phyloP scores from a whole-genome alignment of 2,113 vertebrate genomes.

The Orthochromis malagaraziensis region DNA sequence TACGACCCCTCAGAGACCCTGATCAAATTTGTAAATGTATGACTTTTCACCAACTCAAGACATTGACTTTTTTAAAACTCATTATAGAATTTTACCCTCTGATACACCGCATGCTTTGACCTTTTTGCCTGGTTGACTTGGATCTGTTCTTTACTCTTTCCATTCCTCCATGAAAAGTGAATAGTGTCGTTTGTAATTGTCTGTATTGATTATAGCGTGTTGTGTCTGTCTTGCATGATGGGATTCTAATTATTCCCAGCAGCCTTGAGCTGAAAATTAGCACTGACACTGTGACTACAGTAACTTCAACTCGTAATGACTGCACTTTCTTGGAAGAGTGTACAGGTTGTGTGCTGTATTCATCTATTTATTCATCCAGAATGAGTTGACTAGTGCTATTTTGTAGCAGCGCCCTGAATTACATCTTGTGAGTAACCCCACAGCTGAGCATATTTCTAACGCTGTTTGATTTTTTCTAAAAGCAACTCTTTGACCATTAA shows the following conservation, averaged over 20 bases:
- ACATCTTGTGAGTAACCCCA: not conserved
- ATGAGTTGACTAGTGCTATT: not conserved
- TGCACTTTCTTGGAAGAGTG: not conserved
- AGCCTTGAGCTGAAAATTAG: constrained; percentile 7
- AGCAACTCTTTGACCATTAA: not conserved
- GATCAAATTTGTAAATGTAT: not conserved
- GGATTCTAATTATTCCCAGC: constrained; percentile 5
- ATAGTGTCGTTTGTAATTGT: not conserved
- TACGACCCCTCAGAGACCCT: not conserved
- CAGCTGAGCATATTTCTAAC: not conserved
- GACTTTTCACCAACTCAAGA: not conserved
- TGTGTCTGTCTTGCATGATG: not conserved
- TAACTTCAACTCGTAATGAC: not conserved
- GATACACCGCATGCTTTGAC: not conserved
- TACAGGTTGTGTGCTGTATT: not conserved
- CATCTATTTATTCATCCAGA: not conserved
- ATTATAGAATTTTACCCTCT: not conserved
- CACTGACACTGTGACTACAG: constrained; percentile 6
- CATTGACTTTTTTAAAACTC: not conserved
- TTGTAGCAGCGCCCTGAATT: not conserved
- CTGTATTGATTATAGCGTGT: constrained; percentile 6
- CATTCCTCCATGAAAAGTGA: not conserved
- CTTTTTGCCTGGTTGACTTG: not conserved
- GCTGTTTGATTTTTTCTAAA: not conserved
- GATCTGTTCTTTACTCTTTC: not conserved